Percentiles rank a stretch among this genome's conserved stretches.
Conservation (phyloP, 2,113 vertebrate genomes). For the Stegastes partitus region DNA sequence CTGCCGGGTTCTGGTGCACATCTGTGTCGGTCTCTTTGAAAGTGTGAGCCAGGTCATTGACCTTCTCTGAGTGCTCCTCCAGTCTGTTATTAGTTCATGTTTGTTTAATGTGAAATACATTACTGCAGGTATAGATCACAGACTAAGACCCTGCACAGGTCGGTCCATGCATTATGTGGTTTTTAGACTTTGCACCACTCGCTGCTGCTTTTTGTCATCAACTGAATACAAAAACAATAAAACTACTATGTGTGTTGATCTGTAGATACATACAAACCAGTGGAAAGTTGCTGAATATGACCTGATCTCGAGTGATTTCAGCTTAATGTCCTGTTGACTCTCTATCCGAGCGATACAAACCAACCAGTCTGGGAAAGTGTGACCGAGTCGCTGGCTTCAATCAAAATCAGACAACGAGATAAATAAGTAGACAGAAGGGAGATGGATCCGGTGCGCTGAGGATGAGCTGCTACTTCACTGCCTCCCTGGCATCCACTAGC, state of each 20-base stretch:
- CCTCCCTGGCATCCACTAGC: constrained; percentile 46
- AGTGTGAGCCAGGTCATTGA: too few relatives aligned
- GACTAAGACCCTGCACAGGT: neutral
- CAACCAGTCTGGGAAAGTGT: neutral
- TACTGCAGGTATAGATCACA: neutral
- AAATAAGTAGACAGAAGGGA: neutral
- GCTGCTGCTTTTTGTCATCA: too few relatives aligned
- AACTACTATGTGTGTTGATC: too few relatives aligned
- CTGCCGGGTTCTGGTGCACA: too few relatives aligned
- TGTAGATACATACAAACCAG: too few relatives aligned
- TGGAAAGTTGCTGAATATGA: neutral
- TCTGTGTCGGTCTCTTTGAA: too few relatives aligned
- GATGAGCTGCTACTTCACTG: constrained; percentile 10
- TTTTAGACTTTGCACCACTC: too few relatives aligned
- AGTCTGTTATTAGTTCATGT: neutral
- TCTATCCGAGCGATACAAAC: neutral
- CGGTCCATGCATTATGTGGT: neutral
- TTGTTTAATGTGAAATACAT: neutral
- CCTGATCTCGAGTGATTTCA: neutral
- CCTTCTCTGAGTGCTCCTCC: too few relatives aligned
- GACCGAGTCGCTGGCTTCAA: neutral
- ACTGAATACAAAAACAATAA: too few relatives aligned
- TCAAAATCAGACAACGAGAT: neutral
- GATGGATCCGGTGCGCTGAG: neutral
- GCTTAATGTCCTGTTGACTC: constrained; percentile 3